Evolutionary conservation across 2,113 vertebrate genomes (phyloP).

Genomic region (Periophthalmodon schlosseri): DNA sequence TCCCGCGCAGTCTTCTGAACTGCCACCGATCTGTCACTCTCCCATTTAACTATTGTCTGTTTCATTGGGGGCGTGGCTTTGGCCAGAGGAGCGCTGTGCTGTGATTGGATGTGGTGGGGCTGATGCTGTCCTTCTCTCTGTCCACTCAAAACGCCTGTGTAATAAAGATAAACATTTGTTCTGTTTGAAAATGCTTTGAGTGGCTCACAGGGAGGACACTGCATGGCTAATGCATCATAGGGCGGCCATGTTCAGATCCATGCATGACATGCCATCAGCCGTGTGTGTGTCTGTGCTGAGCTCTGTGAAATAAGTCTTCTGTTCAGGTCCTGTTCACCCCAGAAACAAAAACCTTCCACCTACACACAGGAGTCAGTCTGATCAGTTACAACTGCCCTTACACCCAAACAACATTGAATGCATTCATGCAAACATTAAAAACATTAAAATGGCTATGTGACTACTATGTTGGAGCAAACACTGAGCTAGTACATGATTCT

Average conservation of each 20-base stretch:
- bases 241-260: slow-evolving; percentile 17
- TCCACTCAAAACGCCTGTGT: slow-evolving; percentile 61
- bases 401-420: too few relatives aligned
- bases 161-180: not conserved
- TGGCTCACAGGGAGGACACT: slow-evolving; percentile 48
- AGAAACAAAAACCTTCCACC: slow-evolving; percentile 5
- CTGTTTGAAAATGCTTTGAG: slow-evolving; percentile 48
- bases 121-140: slow-evolving; percentile 54
- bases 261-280: slow-evolving; percentile 55
- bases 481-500: not conserved
- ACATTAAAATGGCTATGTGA: too few relatives aligned
- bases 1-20: slow-evolving; percentile 78
- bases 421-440: too few relatives aligned
- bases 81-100: slow-evolving; percentile 26
- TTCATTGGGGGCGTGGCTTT: slow-evolving; percentile 20
- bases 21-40: slow-evolving; percentile 55
- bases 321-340: slow-evolving; percentile 35
- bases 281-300: slow-evolving; percentile 28
- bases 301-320: slow-evolving; percentile 19
- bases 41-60: slow-evolving; percentile 56
- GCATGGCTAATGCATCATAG: slow-evolving; percentile 62
- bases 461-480: too few relatives aligned
- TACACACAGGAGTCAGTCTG: not conserved
- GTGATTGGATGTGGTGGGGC: slow-evolving; percentile 40
- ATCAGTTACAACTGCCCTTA: too few relatives aligned